These are phyloP conservation scores for Campylorhamphus procurvoides DNA, from an alignment of 2,113 vertebrate genomes.

Conservation along the genomic window DNA sequence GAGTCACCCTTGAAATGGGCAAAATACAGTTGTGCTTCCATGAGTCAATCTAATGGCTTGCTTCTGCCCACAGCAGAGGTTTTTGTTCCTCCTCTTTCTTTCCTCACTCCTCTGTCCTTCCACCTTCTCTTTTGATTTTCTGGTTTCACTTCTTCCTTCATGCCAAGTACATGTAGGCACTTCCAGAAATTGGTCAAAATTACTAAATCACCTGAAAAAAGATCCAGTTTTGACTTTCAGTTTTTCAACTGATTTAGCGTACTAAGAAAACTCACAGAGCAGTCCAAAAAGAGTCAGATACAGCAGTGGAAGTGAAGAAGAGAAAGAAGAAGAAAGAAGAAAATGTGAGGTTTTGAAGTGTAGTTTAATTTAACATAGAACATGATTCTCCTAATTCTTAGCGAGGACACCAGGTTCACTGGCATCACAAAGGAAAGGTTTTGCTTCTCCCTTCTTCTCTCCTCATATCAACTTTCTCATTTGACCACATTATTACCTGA, in stretches of 20 bases:
- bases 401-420: not conserved
- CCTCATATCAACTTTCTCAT: not conserved
- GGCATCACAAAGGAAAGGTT: not conserved
- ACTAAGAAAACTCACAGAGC: not conserved
- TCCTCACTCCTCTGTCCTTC: not conserved
- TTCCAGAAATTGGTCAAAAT: not conserved
- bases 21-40: not conserved
- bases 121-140: not conserved
- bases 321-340: too few relatives aligned
- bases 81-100: not conserved
- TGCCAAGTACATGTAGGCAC: fast-evolving
- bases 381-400: not conserved
- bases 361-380: not conserved
- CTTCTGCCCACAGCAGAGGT: not conserved
- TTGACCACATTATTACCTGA: not conserved
- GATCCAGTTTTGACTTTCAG: not conserved
- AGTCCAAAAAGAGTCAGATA: not conserved
- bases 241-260: not conserved
- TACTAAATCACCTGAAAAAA: not conserved
- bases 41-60: too few relatives aligned
- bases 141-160: not conserved
- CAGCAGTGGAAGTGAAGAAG: not conserved
- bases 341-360: not conserved
- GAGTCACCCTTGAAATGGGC: not conserved
- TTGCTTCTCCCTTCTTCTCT: not conserved